Conservation (phyloP, 1,140 invertebrate genomes). For the Cotesia typhae region DNA sequence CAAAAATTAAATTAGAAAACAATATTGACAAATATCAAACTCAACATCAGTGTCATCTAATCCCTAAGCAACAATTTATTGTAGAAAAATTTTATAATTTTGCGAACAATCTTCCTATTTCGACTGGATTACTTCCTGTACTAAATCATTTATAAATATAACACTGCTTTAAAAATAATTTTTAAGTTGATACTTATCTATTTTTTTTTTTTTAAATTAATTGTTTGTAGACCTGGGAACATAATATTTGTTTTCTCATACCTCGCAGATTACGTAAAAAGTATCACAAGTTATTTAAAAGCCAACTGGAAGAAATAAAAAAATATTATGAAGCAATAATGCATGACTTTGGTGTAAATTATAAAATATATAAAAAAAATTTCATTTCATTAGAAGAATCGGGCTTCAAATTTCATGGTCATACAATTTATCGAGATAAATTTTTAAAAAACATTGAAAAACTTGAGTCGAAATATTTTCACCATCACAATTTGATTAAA, state of each 20-base stretch:
- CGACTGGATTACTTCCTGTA: conserved; percentile 45
- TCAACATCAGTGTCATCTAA: conserved; percentile 35
- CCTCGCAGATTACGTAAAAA: conserved; percentile 56
- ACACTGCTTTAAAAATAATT: neutral
- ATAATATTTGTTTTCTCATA: conserved; percentile 62
- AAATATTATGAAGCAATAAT: conserved; percentile 63
- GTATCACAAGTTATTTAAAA: conserved; percentile 58
- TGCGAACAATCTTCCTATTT: conserved; percentile 41
- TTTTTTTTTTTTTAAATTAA: too few species aligned
- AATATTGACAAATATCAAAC: conserved; percentile 28
- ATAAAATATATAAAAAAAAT: conserved; percentile 60
- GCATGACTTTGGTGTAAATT: conserved; percentile 64
- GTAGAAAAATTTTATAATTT: conserved; percentile 47
- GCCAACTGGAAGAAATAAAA: conserved; percentile 64
- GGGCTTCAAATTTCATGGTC: conserved; percentile 68
- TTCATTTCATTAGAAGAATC: conserved; percentile 38
- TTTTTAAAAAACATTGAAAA: conserved; percentile 69
- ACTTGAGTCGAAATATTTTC: conserved; percentile 66
- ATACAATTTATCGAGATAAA: conserved; percentile 68
- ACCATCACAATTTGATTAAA: conserved; percentile 72
- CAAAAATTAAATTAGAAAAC: conserved; percentile 34
- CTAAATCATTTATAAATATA: conserved; percentile 7
- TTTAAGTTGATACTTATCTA: too few species aligned
- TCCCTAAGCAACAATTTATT: conserved; percentile 34
- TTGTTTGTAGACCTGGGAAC: conserved; percentile 61